Evolutionary conservation across 1,140 invertebrate species (phyloP).

Genomic region (Lepidurus arcticus): DNA sequence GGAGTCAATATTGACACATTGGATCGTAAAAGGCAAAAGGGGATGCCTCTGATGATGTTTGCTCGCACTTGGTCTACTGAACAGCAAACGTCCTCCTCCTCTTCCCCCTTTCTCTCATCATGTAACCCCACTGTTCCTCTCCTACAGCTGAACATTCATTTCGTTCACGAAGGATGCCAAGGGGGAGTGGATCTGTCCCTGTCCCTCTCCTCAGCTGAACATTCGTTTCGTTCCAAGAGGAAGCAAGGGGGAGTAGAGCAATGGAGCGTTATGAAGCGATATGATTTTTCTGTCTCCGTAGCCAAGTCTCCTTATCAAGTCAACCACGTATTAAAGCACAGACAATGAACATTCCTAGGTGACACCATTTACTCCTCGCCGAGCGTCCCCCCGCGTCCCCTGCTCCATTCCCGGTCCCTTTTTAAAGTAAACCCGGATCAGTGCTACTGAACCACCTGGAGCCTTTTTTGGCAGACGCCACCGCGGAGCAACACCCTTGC

Average conservation of each 20-base stretch:
- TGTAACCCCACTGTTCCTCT: background rate
- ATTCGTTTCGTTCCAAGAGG: background rate
- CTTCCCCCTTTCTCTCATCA: background rate
- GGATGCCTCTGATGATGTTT: constrained; percentile 19
- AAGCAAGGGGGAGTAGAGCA: background rate
- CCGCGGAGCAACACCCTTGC: background rate
- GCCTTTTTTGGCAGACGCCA: no score
- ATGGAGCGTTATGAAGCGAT: constrained; percentile 21
- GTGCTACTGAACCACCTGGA: no score
- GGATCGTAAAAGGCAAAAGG: constrained; percentile 1
- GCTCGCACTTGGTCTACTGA: constrained; percentile 16
- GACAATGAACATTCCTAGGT: constrained; percentile 14
- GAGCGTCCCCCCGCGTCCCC: background rate
- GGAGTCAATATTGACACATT: constrained; percentile 15
- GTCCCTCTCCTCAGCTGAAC: background rate
- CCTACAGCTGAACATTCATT: background rate
- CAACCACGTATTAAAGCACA: constrained; percentile 2
- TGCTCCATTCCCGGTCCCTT: background rate
- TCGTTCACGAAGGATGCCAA: background rate
- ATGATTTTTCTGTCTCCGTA: background rate
- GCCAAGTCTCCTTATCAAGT: constrained; percentile 6
- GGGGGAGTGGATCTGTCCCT: background rate
- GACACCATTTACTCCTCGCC: background rate
- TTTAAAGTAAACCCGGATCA: no score
- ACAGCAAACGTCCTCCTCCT: background rate